phyloP scores from a whole-genome alignment of 2,113 vertebrate species.

The Enhydra lutris region DNA sequence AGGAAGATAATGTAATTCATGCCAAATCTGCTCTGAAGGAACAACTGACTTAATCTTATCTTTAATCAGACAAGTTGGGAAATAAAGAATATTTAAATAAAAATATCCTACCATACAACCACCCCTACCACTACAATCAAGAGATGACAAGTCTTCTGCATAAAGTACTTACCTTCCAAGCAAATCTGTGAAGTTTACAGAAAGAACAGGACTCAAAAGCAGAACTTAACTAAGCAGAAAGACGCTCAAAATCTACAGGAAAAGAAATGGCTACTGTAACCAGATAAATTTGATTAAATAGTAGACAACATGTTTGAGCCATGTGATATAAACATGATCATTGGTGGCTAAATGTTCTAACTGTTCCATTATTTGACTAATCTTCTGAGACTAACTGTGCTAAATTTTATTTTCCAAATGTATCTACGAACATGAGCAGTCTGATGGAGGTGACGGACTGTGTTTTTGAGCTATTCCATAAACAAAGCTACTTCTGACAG shows the following conservation, averaged over 20 bases:
- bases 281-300: neutral
- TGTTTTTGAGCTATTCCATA: neutral
- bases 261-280: neutral
- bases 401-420: constrained; percentile 3
- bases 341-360: neutral
- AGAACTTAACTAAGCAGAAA: neutral
- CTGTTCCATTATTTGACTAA: neutral
- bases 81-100: neutral
- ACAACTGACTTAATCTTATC: neutral
- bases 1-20: neutral
- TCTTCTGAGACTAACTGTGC: neutral
- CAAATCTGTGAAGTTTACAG: neutral
- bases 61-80: neutral
- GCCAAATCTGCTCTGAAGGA: neutral
- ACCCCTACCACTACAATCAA: neutral
- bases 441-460: neutral
- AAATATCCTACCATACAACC: neutral
- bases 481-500: neutral
- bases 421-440: neutral
- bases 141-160: neutral
- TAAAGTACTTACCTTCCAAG: neutral
- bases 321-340: neutral
- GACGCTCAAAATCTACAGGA: neutral
- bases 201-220: neutral
- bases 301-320: neutral